Evolutionary conservation across 2,888 invertebrate genomes (phyloP).

Genomic region (Hypena proboscidalis): DNA sequence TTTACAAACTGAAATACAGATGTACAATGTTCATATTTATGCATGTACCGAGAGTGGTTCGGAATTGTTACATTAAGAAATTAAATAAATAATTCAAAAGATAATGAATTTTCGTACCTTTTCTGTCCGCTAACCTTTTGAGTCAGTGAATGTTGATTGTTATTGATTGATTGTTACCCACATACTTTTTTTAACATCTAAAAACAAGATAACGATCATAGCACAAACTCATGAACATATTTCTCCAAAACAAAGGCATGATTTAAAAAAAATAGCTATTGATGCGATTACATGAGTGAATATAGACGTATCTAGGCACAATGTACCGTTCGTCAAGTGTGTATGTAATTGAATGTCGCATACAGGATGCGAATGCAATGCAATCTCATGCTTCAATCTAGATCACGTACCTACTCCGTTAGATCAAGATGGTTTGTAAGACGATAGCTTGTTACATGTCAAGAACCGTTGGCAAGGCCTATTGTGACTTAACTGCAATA

Average conservation of each 20-base stretch:
- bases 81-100: too few relatives aligned
- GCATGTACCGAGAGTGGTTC: too few relatives aligned
- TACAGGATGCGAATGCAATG: constrained; percentile 34
- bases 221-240: neutral
- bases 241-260: neutral
- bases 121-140: too few relatives aligned
- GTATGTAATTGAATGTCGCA: constrained; percentile 55
- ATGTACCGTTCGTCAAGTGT: constrained; percentile 28
- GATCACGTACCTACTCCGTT: neutral
- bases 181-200: too few relatives aligned
- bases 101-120: too few relatives aligned
- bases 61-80: too few relatives aligned
- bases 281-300: constrained; percentile 12
- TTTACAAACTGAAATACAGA: too few relatives aligned
- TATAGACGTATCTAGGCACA: constrained; percentile 24
- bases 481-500: neutral
- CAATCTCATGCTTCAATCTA: constrained; percentile 4
- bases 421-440: neutral
- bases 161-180: too few relatives aligned
- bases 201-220: neutral
- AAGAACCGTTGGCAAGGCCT: neutral
- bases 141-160: too few relatives aligned
- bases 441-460: neutral
- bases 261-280: neutral
- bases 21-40: too few relatives aligned